A percentile compares a stretch with the other conserved stretches of the same genome.
Evolutionary conservation across 2,888 invertebrate species (phyloP).

Genomic region (Argyra leucocephala): DNA sequence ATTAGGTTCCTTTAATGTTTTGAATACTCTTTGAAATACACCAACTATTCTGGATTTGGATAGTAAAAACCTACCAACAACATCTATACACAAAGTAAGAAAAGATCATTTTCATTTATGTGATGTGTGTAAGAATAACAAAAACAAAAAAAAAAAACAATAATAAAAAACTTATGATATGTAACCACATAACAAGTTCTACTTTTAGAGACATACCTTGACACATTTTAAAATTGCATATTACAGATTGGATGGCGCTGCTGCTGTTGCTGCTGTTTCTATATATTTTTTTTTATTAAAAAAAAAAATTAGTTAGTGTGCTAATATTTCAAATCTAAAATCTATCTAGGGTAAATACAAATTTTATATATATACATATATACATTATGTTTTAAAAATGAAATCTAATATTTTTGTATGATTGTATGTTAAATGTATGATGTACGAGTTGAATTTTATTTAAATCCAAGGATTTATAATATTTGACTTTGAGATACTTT

Average conservation of each 20-base stretch:
- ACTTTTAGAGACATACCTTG: neutral
- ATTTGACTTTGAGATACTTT: no score
- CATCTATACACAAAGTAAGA: no score
- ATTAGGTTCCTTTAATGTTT: no score
- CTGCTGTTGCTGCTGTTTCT: neutral
- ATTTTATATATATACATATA: neutral
- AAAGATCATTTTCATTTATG: neutral
- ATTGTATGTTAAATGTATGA: no score
- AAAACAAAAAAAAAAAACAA: neutral
- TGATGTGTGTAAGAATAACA: neutral
- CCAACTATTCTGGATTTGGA: no score
- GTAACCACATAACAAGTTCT: conserved; percentile 3
- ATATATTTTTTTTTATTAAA: neutral
- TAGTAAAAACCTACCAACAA: no score
- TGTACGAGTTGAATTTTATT: no score
- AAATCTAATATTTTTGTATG: no score
- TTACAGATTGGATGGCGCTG: neutral
- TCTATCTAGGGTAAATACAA: neutral
- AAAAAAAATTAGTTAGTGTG: neutral
- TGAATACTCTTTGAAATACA: no score
- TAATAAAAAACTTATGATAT: neutral
- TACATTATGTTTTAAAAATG: neutral
- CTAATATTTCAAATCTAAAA: neutral
- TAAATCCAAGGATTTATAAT: no score
- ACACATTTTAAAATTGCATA: neutral